Base-by-base conservation (phyloP, 2,888 invertebrate genomes). In the Harpagoxenus sublaevis region DNA sequence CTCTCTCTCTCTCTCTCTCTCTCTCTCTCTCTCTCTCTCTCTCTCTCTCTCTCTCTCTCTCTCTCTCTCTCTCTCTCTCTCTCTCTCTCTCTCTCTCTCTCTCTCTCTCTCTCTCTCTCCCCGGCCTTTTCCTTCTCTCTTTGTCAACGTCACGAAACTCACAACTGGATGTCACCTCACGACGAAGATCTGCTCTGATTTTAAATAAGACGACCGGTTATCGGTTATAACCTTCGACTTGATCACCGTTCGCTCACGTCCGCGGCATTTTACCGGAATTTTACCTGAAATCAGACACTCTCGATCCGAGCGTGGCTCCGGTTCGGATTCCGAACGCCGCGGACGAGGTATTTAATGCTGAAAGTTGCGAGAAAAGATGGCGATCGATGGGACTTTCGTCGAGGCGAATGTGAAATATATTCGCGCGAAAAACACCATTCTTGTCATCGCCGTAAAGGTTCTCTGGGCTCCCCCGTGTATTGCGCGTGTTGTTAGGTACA, bases 1-100 rank as follows among this genome's bases (percentile, higher is more conserved):
- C 70, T 68, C 35, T 51, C 63, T 77, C 55, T 68, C 45, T 62
- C 9, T 57, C 45, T 73, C 48, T 75, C 62, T 55, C 63, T 62
- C n/a, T 53, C 55, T 79, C 78, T 48, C 70, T 68, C 35, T 45
- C 45, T 70, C 28, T 74, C 71, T 66, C 55, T 6, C 63, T 77
- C 60, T 68, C 45, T 66, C 9, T 60, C 53, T 74, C 51, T 83
- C 53, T 57, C 35, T 63, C 45, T 63, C 42, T 15, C 15, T 77
- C 60, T 68, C 45, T 66, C 9, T 60, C 53, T 74, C 51, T 83
- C 53, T 57, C 35, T 63, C 45, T 63, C 42, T 15, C 2, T 3
- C 45, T 75, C 2, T 3, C 45, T 75, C 2, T 3, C 45, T 75
- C 2, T 3, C 45, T 75, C 2, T 3, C 45, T 75, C 63, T 77